A percentile compares a stretch with the other conserved stretches of the same genome.
phyloP scores from a whole-genome alignment of 2,113 vertebrate genomes.

The Sula dactylatra region DNA sequence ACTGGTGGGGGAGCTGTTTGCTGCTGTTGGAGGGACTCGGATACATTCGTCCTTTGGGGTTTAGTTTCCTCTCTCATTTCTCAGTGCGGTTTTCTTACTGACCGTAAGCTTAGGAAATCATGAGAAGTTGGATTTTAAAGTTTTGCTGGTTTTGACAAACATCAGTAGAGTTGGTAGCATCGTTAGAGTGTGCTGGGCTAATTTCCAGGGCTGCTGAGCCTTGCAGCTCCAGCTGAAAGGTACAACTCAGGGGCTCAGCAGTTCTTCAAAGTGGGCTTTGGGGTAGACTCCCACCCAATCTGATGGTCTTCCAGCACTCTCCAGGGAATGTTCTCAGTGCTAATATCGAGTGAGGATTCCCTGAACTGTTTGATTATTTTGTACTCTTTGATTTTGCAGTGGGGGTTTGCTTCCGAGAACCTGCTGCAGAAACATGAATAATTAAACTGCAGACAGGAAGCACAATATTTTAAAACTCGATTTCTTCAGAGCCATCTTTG shows the following conservation, averaged over 20 bases:
- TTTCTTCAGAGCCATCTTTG: not conserved
- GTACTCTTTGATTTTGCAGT: not conserved
- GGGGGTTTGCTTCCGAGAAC: not conserved
- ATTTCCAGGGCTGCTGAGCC: not conserved
- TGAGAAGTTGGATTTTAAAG: not conserved
- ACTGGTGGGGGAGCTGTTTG: not conserved
- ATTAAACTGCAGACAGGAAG: not conserved
- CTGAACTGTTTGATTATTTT: not conserved
- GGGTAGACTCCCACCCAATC: not conserved
- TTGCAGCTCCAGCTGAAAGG: not conserved
- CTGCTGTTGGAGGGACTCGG: not conserved
- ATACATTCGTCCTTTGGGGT: not conserved
- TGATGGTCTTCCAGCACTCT: not conserved
- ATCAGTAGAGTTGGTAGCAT: too few species aligned
- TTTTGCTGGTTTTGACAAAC: not conserved
- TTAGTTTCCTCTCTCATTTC: not conserved
- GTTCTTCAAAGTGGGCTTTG: not conserved
- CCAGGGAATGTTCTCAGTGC: not conserved
- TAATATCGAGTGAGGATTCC: not conserved
- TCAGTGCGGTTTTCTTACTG: not conserved
- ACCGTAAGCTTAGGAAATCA: not conserved
- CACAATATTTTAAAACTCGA: not conserved
- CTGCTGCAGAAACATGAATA: not conserved
- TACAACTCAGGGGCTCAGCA: not conserved
- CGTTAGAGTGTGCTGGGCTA: fast-evolving